Percentiles rank a stretch among this genome's conserved stretches.
phyloP scores from a whole-genome alignment of 2,797 vertebrate genomes.

The Odontamblyopus lacepedii region DNA sequence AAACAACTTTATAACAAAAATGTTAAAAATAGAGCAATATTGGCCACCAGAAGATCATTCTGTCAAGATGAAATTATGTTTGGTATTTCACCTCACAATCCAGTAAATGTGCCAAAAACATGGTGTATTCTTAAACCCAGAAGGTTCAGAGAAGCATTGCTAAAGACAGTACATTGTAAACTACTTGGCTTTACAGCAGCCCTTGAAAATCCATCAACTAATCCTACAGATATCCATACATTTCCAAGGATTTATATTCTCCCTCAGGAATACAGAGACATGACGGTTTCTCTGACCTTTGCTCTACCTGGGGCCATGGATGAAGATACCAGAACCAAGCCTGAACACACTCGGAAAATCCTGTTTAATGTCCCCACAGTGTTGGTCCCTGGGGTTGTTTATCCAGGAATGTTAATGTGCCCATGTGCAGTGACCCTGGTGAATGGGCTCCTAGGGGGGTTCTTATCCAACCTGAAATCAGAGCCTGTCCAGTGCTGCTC shows the following conservation, averaged over 20 bases:
- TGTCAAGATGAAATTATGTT: neutral
- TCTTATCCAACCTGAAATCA: conserved; percentile 64
- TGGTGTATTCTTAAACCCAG: neutral
- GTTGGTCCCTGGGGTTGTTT: conserved; percentile 73
- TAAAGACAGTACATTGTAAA: neutral
- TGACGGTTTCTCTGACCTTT: conserved; percentile 15
- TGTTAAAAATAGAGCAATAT: too few relatives aligned
- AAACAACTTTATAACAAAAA: too few relatives aligned
- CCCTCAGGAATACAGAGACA: conserved; percentile 18
- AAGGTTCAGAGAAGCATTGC: conserved; percentile 1
- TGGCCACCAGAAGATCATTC: too few relatives aligned
- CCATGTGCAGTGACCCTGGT: conserved; percentile 56
- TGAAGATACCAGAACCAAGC: conserved; percentile 49
- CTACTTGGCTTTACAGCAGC: neutral
- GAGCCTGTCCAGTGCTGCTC: conserved; percentile 45
- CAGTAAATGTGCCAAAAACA: neutral
- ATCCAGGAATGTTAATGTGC: conserved; percentile 77
- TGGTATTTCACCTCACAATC: neutral
- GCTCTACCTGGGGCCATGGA: conserved; percentile 38
- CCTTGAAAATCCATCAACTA: neutral
- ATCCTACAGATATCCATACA: conserved; percentile 10
- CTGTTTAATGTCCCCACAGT: conserved; percentile 70
- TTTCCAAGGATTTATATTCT: conserved; percentile 1
- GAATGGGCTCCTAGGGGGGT: conserved; percentile 56
- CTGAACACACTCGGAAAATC: conserved; percentile 67